Conservation (phyloP, 2,113 vertebrate species). For the Percina caprodes region DNA sequence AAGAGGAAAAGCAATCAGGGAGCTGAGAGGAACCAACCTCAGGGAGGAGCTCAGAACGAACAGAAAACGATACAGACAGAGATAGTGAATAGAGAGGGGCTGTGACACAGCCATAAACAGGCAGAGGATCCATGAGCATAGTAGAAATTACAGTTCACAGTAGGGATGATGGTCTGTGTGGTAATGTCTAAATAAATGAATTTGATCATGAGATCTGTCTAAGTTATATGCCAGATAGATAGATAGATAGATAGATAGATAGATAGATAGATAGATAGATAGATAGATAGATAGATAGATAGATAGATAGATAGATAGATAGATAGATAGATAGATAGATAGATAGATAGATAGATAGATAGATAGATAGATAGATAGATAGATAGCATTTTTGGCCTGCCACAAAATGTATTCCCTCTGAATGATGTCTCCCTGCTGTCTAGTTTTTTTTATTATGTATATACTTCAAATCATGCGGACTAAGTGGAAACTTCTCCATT, state of each 20-base stretch:
- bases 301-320: too few relatives aligned
- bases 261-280: too few relatives aligned
- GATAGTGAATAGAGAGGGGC: conserved; percentile 43
- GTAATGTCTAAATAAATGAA: conserved; percentile 16
- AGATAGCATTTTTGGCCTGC: not conserved
- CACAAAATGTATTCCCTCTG: not conserved
- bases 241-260: not conserved
- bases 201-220: not conserved
- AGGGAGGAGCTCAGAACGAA: conserved; percentile 57
- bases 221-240: not conserved
- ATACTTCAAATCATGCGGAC: not conserved
- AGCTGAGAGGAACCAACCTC: conserved; percentile 58
- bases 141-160: conserved; percentile 52
- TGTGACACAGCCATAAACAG: conserved; percentile 56
- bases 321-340: not conserved
- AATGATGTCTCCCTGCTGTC: not conserved
- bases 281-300: too few relatives aligned
- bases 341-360: not conserved
- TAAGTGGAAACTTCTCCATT: too few relatives aligned
- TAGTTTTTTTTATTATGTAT: not conserved
- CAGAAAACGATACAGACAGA: conserved; percentile 52
- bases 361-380: too few relatives aligned
- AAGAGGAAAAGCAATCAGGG: conserved; percentile 84
- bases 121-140: conserved; percentile 45
- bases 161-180: not conserved